These are phyloP conservation scores for Procambarus clarkii DNA, from an alignment of 1,140 invertebrate genomes.

Conservation along the genomic window DNA sequence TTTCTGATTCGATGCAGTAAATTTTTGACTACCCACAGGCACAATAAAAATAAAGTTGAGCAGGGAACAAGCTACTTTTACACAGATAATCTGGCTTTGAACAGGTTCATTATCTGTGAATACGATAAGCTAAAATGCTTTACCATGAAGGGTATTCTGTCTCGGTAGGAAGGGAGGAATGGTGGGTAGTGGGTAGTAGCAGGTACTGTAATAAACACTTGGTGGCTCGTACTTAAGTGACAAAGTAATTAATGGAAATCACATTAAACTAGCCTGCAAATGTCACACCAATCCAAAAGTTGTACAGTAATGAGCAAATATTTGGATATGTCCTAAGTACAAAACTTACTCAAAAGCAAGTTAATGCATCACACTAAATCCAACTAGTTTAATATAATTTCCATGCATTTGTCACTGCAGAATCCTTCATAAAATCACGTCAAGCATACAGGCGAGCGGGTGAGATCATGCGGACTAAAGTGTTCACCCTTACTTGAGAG, in stretches of 20 bases:
- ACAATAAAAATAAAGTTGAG: neutral
- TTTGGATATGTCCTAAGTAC: neutral
- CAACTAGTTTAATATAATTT: neutral
- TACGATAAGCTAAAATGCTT: neutral
- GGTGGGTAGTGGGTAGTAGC: neutral
- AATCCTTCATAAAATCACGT: neutral
- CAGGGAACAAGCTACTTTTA: neutral
- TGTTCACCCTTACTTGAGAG: conserved; percentile 66
- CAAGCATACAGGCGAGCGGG: neutral
- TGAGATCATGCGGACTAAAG: conserved; percentile 14
- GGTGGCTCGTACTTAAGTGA: neutral
- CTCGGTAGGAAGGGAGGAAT: neutral
- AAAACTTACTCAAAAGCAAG: neutral
- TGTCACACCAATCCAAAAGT: neutral
- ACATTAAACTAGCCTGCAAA: neutral
- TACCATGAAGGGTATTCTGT: neutral
- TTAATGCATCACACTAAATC: neutral
- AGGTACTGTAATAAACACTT: neutral
- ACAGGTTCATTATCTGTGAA: neutral
- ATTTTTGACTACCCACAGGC: neutral
- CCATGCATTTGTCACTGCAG: conserved; percentile 2
- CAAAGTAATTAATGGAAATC: neutral
- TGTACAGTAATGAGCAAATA: neutral
- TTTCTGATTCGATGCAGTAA: neutral
- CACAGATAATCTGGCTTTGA: neutral